Evolutionary conservation across 2,113 vertebrate species (phyloP).

Genomic region (Arizona elegans): DNA sequence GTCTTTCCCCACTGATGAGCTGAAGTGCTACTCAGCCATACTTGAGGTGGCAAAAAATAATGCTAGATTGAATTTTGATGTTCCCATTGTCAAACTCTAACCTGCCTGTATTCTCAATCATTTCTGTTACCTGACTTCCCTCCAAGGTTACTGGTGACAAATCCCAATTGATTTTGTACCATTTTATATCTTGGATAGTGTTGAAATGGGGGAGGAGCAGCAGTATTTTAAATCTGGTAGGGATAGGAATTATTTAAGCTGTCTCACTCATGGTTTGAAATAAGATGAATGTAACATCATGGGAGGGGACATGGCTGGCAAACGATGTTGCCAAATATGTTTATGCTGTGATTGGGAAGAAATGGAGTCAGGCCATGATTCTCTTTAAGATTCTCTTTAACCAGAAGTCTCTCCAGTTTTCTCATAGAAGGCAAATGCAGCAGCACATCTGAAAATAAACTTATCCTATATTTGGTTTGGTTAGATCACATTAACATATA

Average conservation of each 20-base stretch:
- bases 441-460: background rate
- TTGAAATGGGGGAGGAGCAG: background rate
- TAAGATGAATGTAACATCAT: background rate
- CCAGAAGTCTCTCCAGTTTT: background rate
- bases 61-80: background rate
- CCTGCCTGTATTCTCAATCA: background rate
- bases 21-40: background rate
- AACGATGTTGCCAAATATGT: background rate
- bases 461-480: background rate
- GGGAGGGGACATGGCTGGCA: background rate
- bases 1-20: background rate
- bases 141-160: background rate
- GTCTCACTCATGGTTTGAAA: background rate
- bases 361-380: background rate
- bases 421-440: background rate
- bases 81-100: background rate
- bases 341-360: background rate
- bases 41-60: background rate
- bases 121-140: background rate
- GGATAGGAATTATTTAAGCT: background rate
- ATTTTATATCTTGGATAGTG: background rate
- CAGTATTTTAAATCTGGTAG: background rate
- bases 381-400: background rate
- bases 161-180: background rate
- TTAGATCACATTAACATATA: background rate